Base-by-base conservation (phyloP, 2,888 invertebrate genomes). In the Rhagonycha fulva region DNA sequence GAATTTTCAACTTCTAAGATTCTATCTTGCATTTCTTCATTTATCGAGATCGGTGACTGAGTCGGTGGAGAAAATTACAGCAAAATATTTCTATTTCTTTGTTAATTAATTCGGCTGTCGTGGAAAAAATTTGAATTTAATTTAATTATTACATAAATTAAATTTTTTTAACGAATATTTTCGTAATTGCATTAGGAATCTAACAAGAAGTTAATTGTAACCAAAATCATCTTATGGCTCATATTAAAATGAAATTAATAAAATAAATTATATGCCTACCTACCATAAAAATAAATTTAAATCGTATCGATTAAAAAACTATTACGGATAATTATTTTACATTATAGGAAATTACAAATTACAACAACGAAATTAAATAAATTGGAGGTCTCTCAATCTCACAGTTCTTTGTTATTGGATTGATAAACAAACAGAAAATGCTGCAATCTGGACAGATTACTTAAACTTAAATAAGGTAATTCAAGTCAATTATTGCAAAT, bases 401-500 rank as follows among this genome's bases (percentile, higher is more conserved):
- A 4, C n/a, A 47, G 47, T 47, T 47, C 47, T 47, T 47, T 47
- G 47, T 47, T 47, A 47, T 47, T 47, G n/a, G 47, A 47, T 47
- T 47, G 47, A 66, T 66, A 66, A 66, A 66, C 63, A 23, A 66
- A 66, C 63, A 66, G 23, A 24, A 24, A 66, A 26, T 24, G 26
- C 26, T 66, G 26, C 24, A 24, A 66, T 66, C 63, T 66, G 63
- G 12, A 66, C 63, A 24, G 63, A 24, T 23, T 66, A 66, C 63
- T 66, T 66, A 24, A 66, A 66, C 63, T 66, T 26, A 19, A 24
- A 66, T 72, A 75, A 72, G 76, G 79, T 76, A 79, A 75, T 62
- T 71, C 75, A 74, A 77, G 77, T 71, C 63, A 70, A 68, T 61
- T 32, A 68, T 28, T 70, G 66, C 72, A 74, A 77, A 77, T 75